Conservation (phyloP, 2,113 vertebrate genomes). For the Progne subis region DNA sequence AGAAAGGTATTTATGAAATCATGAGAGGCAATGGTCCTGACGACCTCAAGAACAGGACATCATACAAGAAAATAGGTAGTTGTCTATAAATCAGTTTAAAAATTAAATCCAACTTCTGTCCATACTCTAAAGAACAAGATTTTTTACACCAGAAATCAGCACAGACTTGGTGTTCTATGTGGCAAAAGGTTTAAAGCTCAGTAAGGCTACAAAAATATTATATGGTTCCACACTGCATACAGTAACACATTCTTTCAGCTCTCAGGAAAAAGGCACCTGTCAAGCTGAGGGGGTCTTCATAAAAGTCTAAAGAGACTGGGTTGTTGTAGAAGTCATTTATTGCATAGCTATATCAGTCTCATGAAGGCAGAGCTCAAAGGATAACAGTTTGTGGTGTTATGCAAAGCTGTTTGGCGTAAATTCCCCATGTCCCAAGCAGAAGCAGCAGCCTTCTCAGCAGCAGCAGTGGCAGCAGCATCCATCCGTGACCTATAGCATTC, state of each 20-base stretch:
- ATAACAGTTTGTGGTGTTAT: neutral
- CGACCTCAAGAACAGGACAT: neutral
- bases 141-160: neutral
- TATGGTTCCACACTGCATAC: neutral
- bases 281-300: neutral
- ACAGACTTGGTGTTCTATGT: neutral
- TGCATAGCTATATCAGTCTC: neutral
- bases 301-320: neutral
- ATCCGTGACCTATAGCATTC: neutral
- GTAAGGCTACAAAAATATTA: neutral
- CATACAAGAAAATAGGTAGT: neutral
- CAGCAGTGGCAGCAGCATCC: neutral
- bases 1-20: neutral
- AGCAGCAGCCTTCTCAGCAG: neutral
- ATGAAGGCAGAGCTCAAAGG: neutral
- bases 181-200: neutral
- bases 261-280: neutral
- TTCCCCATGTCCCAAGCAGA: neutral
- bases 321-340: neutral
- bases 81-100: neutral
- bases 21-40: rapidly evolving
- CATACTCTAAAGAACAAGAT: neutral
- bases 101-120: neutral
- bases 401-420: neutral
- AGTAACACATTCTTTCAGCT: neutral